Conservation (phyloP, 2,888 invertebrate genomes). For the Molanna angustata region DNA sequence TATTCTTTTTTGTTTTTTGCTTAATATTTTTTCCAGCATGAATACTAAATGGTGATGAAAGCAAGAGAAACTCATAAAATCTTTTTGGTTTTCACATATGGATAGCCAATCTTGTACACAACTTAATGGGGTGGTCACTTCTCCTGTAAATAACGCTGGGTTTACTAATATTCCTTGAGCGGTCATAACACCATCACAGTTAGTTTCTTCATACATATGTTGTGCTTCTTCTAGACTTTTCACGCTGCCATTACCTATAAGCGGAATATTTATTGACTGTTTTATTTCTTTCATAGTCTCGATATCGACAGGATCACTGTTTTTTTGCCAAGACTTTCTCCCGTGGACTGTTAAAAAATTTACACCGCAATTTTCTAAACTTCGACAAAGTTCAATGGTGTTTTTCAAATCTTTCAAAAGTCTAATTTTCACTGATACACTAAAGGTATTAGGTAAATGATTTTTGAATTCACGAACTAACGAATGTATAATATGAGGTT, state of each 20-base stretch:
- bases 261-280: conserved; percentile 70
- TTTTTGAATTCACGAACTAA: conserved; percentile 75
- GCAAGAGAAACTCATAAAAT: conserved; percentile 71
- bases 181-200: conserved; percentile 86
- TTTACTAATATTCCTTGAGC: conserved; percentile 89
- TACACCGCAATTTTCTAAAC: conserved; percentile 81
- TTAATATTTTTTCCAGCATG: conserved; percentile 85
- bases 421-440: conserved; percentile 90
- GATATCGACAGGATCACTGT: conserved; percentile 68
- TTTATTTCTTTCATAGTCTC: conserved; percentile 70
- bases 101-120: conserved; percentile 83
- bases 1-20: conserved; percentile 66
- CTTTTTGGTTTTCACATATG: conserved; percentile 60
- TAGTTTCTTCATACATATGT: conserved; percentile 61
- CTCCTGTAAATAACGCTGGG: conserved; percentile 84
- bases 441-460: conserved; percentile 69
- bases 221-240: conserved; percentile 70
- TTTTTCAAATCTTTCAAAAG: conserved; percentile 65
- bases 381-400: conserved; percentile 77
- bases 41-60: conserved; percentile 97
- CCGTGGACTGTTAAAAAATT: conserved; percentile 91
- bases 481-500: conserved; percentile 81
- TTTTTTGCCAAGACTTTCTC: conserved; percentile 79
- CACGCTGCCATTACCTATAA: conserved; percentile 92
- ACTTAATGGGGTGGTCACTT: conserved; percentile 62